Percentiles rank a stretch among this genome's conserved stretches.
Conservation (phyloP, 1,140 invertebrate species). For the Panagrolaimus sp. region DNA sequence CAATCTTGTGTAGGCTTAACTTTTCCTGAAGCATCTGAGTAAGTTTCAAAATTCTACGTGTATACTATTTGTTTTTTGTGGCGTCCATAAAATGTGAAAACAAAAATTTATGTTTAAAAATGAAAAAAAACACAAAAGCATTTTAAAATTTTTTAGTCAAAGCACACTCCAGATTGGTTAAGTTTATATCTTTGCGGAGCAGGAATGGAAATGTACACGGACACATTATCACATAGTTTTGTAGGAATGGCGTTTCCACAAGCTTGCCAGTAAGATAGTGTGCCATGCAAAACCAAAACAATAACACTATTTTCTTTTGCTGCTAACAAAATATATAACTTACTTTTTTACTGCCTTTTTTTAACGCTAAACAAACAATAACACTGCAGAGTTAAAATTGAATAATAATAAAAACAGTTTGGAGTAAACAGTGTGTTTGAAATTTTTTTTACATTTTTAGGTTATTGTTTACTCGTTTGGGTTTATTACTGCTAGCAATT, state of each 20-base stretch:
- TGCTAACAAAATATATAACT: too few relatives aligned
- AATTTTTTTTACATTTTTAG: constrained; percentile 64
- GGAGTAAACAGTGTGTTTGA: not conserved
- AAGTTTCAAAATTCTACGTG: constrained; percentile 64
- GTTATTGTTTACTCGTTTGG: constrained; percentile 96
- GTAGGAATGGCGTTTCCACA: constrained; percentile 94
- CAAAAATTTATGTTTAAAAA: too few relatives aligned
- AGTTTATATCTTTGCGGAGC: constrained; percentile 99
- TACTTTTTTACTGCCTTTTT: not conserved
- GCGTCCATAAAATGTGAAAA: too few relatives aligned
- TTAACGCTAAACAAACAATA: not conserved
- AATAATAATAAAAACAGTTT: not conserved
- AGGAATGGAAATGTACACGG: constrained; percentile 67
- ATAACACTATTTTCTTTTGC: too few relatives aligned
- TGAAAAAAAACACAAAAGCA: too few relatives aligned
- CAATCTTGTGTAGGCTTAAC: constrained; percentile 87
- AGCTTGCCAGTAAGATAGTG: constrained; percentile 65
- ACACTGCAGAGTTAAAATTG: not conserved
- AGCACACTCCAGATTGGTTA: constrained; percentile 70
- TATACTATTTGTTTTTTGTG: too few relatives aligned
- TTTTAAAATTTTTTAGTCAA: constrained; percentile 36
- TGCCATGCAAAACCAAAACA: constrained; percentile 9
- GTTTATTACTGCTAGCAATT: constrained; percentile 89
- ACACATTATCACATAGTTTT: constrained; percentile 37
- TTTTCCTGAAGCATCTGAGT: constrained; percentile 97